Evolutionary conservation across 2,797 vertebrate species (phyloP).

Genomic region (Paedocypris micromegethes): DNA sequence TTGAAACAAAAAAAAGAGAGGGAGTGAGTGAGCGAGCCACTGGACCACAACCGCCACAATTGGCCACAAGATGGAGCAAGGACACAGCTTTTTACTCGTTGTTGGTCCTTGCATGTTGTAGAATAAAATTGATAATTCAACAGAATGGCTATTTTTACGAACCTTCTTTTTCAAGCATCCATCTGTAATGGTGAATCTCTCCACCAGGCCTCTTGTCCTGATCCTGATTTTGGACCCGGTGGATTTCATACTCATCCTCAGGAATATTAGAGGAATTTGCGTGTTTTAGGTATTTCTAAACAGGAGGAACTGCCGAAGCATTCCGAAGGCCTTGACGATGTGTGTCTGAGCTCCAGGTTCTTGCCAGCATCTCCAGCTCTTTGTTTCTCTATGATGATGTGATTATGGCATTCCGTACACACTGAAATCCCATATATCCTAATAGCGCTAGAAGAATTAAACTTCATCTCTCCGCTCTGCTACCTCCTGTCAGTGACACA

Average conservation of each 20-base stretch:
- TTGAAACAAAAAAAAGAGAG: too few relatives aligned
- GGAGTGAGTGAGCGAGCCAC: too few relatives aligned
- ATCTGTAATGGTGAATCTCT: too few relatives aligned
- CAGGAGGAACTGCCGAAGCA: background rate
- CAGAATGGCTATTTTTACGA: too few relatives aligned
- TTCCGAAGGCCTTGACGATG: background rate
- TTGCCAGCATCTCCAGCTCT: conserved; percentile 7
- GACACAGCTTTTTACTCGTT: too few relatives aligned
- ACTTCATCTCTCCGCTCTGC: conserved; percentile 31
- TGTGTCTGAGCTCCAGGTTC: background rate
- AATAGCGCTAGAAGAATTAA: conserved; percentile 46
- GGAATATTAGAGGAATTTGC: conserved; percentile 24
- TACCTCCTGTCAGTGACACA: conserved; percentile 52
- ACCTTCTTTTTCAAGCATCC: too few relatives aligned
- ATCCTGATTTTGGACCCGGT: too few relatives aligned
- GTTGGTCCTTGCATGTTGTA: too few relatives aligned
- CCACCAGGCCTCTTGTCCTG: too few relatives aligned
- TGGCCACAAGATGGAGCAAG: conserved; percentile 1
- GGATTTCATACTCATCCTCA: background rate
- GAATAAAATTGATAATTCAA: too few relatives aligned
- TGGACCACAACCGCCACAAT: background rate
- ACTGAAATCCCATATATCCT: conserved; percentile 45
- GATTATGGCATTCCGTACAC: conserved; percentile 35
- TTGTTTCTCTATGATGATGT: conserved; percentile 44
- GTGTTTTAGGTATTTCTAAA: conserved; percentile 17